phyloP scores from a whole-genome alignment of 2,113 vertebrate species.

The Verasper variegatus region DNA sequence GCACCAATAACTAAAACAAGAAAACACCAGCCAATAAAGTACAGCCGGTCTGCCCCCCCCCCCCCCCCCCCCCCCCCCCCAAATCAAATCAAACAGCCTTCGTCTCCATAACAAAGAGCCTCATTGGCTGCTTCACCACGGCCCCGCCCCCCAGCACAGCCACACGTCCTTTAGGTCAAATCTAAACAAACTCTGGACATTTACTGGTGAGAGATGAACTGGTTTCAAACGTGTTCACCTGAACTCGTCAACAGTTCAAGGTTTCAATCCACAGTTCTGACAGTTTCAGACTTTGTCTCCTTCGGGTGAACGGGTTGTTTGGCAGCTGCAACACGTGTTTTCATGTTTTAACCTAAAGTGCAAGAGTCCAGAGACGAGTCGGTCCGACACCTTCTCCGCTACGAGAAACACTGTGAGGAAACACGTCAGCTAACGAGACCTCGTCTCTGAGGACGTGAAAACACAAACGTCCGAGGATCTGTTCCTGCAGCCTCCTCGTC shows the following conservation, averaged over 20 bases:
- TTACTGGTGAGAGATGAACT: background rate
- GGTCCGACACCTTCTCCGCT: too few species aligned
- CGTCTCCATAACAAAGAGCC: background rate
- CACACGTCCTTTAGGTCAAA: background rate
- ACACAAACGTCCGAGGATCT: too few species aligned
- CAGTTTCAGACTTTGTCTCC: background rate
- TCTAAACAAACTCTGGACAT: background rate
- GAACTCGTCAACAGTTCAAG: too few species aligned
- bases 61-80: background rate
- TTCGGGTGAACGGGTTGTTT: too few species aligned
- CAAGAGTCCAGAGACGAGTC: too few species aligned
- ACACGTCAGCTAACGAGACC: too few species aligned
- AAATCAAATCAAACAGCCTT: background rate
- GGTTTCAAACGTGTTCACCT: background rate
- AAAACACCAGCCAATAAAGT: background rate
- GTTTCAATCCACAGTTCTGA: too few species aligned
- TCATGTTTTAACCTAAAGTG: too few species aligned
- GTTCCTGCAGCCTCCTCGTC: too few species aligned
- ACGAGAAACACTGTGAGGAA: too few species aligned
- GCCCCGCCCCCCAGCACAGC: background rate
- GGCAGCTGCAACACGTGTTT: too few species aligned
- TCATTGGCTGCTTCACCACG: background rate
- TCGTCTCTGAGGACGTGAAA: too few species aligned
- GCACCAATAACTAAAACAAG: background rate
- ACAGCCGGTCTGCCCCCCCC: background rate